Evolutionary conservation across 2,888 invertebrate genomes (phyloP), one percentile per base, ranked within the genome.

Genomic region (Leptogaster cylindrica): DNA sequence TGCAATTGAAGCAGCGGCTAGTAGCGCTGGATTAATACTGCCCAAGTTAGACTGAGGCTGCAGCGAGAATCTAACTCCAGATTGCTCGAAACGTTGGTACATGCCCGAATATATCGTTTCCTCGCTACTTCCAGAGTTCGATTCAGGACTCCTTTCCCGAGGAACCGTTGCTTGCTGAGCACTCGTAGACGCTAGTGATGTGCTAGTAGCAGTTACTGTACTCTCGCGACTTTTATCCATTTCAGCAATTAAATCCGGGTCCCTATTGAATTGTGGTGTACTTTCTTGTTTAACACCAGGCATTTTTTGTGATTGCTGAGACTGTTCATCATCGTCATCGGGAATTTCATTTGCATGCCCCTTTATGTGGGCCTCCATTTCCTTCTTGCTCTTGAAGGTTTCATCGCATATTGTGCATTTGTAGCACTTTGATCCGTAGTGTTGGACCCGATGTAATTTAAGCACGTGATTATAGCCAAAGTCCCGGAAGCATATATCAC

Each of bases 381-480:
- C 89, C 77, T 94, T 94, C 80, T 94, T 94, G 23, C 91, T 93
- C 75, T 89, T 92, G 77, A 95, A 95, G 0, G 93, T 94, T 74
- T 92, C 91, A 75, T 93, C 91, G 80, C 95, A 95, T 20, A 94
- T 89, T 2, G 93, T 94, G 79, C 95, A 95, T 75, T 94, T 93
- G 82, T 95, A 94, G 69, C 94, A 93, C 76, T 94, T 93, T 77
- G 94, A 92, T 0, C 94, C 94, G 74, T 92, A 93, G 79, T 95
- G 95, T 73, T 93, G 92, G 31, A 94, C 93, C 71, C 91, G 89
- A 78, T 95, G 95, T 65, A 94, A 82, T 79, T 94, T 94, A 68
- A 94, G 82, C 3, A 95, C 94, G 78, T 94, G 94, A 78, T 94
- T 94, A 81, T 95, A 94, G 6, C 94, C 94, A 77, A 95, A 95